Conservation (phyloP, 2,797 vertebrate genomes). For the Eutrigla gurnardus region DNA sequence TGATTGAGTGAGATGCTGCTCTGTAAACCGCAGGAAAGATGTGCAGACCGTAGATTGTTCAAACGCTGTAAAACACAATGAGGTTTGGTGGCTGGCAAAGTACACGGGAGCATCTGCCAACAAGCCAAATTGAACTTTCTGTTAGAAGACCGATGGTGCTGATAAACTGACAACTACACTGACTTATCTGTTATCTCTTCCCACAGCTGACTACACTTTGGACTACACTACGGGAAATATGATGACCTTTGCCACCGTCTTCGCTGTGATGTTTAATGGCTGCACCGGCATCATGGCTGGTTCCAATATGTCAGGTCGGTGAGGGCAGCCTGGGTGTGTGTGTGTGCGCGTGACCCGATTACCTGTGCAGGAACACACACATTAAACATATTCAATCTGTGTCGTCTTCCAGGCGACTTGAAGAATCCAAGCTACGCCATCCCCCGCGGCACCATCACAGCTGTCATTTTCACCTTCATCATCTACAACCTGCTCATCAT, state of each 20-base stretch:
- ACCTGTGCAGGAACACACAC: background rate
- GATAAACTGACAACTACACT: conserved; percentile 4
- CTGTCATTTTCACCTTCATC: conserved; percentile 93
- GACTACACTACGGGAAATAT: conserved; percentile 90
- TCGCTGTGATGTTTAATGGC: conserved; percentile 94
- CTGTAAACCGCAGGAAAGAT: conserved; percentile 4
- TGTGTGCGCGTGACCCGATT: background rate
- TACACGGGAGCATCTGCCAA: conserved; percentile 15
- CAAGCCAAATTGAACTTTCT: conserved; percentile 28
- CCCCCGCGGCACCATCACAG: conserved; percentile 92
- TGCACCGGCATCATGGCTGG: conserved; percentile 97
- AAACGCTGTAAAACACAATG: conserved; percentile 31
- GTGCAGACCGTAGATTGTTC: background rate
- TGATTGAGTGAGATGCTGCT: background rate
- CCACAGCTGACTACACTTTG: conserved; percentile 81
- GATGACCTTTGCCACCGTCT: conserved; percentile 92
- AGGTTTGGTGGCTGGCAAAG: background rate
- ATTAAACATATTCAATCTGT: background rate
- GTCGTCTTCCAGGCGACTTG: conserved; percentile 85
- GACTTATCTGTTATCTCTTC: conserved; percentile 27
- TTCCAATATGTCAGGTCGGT: conserved; percentile 93
- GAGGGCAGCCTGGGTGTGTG: background rate
- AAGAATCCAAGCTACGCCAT: conserved; percentile 92
- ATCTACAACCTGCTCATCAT: conserved; percentile 89
- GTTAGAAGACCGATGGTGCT: conserved; percentile 18